Percentiles rank a stretch among this genome's conserved stretches.
phyloP scores from a whole-genome alignment of 2,797 vertebrate genomes.

The Semaprochilodus insignis region DNA sequence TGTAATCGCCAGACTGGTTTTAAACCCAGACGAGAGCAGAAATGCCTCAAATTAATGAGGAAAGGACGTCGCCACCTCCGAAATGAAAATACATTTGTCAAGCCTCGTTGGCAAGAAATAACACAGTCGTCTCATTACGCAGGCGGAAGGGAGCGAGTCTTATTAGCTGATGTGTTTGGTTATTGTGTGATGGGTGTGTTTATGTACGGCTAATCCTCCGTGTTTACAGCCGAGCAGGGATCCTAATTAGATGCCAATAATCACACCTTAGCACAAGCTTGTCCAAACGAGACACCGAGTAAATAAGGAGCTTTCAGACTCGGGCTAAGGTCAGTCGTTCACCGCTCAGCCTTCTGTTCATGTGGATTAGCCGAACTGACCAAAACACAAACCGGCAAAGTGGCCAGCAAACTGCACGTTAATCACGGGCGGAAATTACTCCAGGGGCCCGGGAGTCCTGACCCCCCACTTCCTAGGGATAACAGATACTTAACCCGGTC shows the following conservation, averaged over 20 bases:
- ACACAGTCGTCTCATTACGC: constrained; percentile 25
- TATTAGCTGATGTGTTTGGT: constrained; percentile 67
- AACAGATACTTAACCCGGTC: too few species aligned
- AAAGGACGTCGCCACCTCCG: not conserved
- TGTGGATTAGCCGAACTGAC: not conserved
- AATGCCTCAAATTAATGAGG: constrained; percentile 51
- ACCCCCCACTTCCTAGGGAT: too few species aligned
- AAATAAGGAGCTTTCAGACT: not conserved
- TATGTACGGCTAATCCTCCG: constrained; percentile 69
- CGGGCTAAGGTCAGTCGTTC: not conserved
- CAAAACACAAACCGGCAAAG: not conserved
- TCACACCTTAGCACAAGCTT: constrained; percentile 51
- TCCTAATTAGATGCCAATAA: constrained; percentile 71
- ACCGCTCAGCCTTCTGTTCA: not conserved
- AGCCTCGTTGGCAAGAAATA: constrained; percentile 23
- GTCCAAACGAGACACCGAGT: constrained; percentile 39
- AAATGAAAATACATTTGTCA: constrained; percentile 38
- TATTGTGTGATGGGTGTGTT: constrained; percentile 74
- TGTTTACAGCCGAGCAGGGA: constrained; percentile 67
- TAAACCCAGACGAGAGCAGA: constrained; percentile 37
- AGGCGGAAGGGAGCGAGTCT: constrained; percentile 53
- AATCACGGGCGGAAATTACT: too few species aligned
- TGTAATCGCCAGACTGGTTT: constrained; percentile 33
- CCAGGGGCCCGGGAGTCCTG: too few species aligned
- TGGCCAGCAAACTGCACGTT: too few species aligned